phyloP scores from a whole-genome alignment of 1,140 invertebrate genomes.

The Sminthurinus signatus region DNA sequence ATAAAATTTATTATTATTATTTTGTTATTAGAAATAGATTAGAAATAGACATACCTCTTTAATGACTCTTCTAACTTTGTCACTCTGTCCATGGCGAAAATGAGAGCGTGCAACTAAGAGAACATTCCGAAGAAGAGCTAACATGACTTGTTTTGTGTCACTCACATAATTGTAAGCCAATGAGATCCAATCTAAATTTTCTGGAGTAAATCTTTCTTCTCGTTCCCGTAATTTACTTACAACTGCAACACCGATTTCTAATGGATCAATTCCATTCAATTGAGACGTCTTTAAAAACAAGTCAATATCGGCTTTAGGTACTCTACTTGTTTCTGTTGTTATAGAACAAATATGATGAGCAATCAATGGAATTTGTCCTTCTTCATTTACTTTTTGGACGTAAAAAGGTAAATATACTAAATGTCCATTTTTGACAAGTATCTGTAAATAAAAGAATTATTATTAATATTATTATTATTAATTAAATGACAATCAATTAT shows the following conservation, averaged over 20 bases:
- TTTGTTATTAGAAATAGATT: too few relatives aligned
- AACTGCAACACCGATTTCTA: conserved; percentile 23
- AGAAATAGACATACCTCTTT: not conserved
- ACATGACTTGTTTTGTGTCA: conserved; percentile 22
- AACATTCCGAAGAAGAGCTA: conserved; percentile 11
- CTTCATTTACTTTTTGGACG: conserved; percentile 26
- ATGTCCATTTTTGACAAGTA: conserved; percentile 20
- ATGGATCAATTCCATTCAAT: conserved; percentile 22
- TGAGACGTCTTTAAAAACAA: conserved; percentile 21
- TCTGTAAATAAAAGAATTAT: too few relatives aligned
- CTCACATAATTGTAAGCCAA: conserved; percentile 17
- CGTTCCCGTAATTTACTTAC: conserved; percentile 23
- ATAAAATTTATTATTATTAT: not conserved
- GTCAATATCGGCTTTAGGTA: conserved; percentile 13
- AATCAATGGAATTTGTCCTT: conserved; percentile 20
- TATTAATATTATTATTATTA: not conserved
- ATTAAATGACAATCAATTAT: not conserved
- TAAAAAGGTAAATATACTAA: conserved; percentile 34
- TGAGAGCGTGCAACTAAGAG: not conserved
- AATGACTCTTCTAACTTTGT: not conserved
- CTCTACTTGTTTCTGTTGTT: not conserved
- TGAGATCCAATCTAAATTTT: conserved; percentile 33
- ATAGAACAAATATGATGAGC: conserved; percentile 21
- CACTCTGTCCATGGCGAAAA: not conserved
- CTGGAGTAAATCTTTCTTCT: conserved; percentile 25